A percentile compares a stretch with the other conserved stretches of the same genome.
Evolutionary conservation across 2,888 invertebrate species (phyloP).

Genomic region (Ichneumoninae sp.): DNA sequence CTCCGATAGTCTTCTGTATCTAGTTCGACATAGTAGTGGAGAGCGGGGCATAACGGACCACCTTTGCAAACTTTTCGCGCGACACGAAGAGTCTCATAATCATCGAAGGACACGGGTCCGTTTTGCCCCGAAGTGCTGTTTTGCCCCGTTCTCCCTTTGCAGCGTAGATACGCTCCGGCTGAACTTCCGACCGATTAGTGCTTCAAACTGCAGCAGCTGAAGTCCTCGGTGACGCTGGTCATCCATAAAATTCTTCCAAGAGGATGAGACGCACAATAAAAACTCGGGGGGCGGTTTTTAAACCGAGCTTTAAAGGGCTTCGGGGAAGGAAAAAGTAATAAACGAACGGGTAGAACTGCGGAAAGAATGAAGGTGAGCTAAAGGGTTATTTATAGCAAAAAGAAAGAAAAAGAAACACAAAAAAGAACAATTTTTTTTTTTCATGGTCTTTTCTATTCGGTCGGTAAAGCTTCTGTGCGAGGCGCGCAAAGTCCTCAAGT

Average conservation of each 20-base stretch:
- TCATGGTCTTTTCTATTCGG: neutral
- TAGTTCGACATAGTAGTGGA: neutral
- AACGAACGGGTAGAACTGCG: conserved; percentile 10
- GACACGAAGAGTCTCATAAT: neutral
- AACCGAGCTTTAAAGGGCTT: neutral
- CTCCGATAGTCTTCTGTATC: conserved; percentile 5
- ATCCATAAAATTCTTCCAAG: conserved; percentile 67
- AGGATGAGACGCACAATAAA: conserved; percentile 15
- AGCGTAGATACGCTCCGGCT: conserved; percentile 41
- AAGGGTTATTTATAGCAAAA: conserved; percentile 1
- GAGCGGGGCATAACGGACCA: neutral
- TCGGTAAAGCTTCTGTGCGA: neutral
- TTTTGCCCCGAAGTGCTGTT: neutral
- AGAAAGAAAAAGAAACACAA: neutral
- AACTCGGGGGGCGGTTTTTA: neutral
- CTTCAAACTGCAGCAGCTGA: conserved; percentile 28
- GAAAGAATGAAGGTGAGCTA: neutral
- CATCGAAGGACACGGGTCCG: neutral
- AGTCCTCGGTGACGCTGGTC: conserved; percentile 57
- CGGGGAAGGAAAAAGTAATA: neutral
- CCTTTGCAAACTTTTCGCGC: neutral
- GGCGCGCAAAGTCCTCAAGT: neutral
- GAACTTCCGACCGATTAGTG: conserved; percentile 65
- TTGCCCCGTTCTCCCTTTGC: neutral
- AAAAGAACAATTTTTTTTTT: neutral